These are phyloP conservation scores for Lasioglossum baleicum DNA, from an alignment of 1,140 invertebrate genomes.

Conservation along the genomic window DNA sequence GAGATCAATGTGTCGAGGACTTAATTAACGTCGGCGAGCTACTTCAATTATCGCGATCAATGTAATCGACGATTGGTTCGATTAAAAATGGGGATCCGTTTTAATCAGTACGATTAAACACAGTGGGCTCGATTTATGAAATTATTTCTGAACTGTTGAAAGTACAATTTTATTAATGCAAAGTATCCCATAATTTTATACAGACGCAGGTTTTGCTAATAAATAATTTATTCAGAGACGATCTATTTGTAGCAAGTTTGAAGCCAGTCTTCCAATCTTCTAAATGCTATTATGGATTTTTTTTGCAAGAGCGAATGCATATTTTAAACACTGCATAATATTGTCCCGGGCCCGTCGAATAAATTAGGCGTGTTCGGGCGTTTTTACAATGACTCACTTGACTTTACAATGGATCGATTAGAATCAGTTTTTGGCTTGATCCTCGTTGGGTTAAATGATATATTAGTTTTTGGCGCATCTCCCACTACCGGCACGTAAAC, in stretches of 20 bases:
- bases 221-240: no score
- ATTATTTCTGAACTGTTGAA: no score
- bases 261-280: no score
- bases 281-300: no score
- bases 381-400: conserved; percentile 5
- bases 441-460: conserved; percentile 37
- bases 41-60: not conserved
- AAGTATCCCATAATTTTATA: no score
- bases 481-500: conserved; percentile 41
- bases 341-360: not conserved
- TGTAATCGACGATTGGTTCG: not conserved
- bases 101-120: no score
- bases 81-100: no score
- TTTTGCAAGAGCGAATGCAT: no score
- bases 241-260: no score
- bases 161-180: no score
- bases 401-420: conserved; percentile 31
- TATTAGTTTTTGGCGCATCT: conserved; percentile 52
- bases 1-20: conserved; percentile 2
- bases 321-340: not conserved
- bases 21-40: conserved; percentile 15
- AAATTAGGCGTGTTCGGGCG: conserved; percentile 6
- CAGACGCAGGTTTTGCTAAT: no score
- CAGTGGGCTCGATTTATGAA: no score
- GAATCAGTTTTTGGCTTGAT: conserved; percentile 51